Base-by-base conservation (phyloP, 1,140 invertebrate species). In the Fragariocoptes setiger region DNA sequence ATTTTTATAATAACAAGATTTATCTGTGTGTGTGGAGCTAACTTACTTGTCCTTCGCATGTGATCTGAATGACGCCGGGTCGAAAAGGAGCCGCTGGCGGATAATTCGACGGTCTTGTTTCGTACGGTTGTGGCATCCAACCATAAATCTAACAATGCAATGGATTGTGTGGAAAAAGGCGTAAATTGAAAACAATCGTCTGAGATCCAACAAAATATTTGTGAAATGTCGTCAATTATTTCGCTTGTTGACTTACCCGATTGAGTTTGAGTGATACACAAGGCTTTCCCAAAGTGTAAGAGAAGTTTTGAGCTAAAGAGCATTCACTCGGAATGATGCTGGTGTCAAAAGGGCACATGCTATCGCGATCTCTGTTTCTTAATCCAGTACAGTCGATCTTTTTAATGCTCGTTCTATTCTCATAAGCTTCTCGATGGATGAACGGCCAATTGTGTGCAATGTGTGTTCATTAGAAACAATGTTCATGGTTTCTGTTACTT, bases 181-280 rank as follows among this genome's bases (percentile, higher is more conserved):
- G n/a, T n/a, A n/a, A n/a, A n/a, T n/a, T n/a, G n/a, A n/a, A n/a
- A n/a, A n/a, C n/a, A n/a, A n/a, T n/a, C n/a, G n/a, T n/a, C n/a
- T n/a, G n/a, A n/a, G n/a, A n/a, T n/a, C n/a, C n/a, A n/a, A n/a
- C n/a, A n/a, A n/a, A n/a, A n/a, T n/a, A n/a, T n/a, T n/a, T n/a
- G n/a, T n/a, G n/a, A n/a, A n/a, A n/a, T n/a, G n/a, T n/a, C n/a
- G n/a, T n/a, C n/a, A n/a, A n/a, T n/a, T n/a, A n/a, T n/a, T n/a
- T n/a, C n/a, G n/a, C n/a, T n/a, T n/a, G n/a, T n/a, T n/a, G n/a
- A n/a, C n/a, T n/a, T n/a, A n/a, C n/a, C 25, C 25, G 8, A 50
- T 79, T 79, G 35, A 80, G 60, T 54, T 79, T 80, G 42, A 79
- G 64, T 57, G 77, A 71, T 52, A 79, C 68, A 52, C 75, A 79